Evolutionary conservation across 1,140 invertebrate species (phyloP).

Genomic region (Brachystomella parvula): DNA sequence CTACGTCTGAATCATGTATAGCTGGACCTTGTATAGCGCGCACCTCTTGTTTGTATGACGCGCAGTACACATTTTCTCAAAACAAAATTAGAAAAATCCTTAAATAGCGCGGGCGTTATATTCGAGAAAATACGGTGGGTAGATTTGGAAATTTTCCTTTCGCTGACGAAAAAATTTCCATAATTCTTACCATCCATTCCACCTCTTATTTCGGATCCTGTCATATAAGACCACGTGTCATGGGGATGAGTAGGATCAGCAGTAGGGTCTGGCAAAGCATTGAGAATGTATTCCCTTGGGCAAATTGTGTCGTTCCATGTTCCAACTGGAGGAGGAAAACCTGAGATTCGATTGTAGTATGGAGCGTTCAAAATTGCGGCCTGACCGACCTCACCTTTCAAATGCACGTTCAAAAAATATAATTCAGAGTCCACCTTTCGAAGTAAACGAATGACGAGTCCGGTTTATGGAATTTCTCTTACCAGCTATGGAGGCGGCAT

Average conservation of each 20-base stretch:
- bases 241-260: constrained; percentile 1
- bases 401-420: not conserved
- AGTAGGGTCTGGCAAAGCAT: constrained; percentile 7
- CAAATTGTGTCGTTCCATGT: constrained; percentile 31
- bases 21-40: no score
- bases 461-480: not conserved
- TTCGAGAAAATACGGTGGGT: no score
- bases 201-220: constrained; percentile 34
- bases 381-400: constrained; percentile 32
- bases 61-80: no score
- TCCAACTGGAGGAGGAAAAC: constrained; percentile 16
- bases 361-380: constrained; percentile 33
- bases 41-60: no score
- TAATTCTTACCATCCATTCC: constrained; percentile 32
- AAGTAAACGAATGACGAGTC: no score
- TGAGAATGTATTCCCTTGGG: constrained; percentile 28
- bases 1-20: no score
- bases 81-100: no score
- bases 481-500: constrained; percentile 30
- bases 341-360: not conserved
- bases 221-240: constrained; percentile 30
- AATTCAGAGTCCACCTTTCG: not conserved
- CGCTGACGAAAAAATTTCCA: not conserved
- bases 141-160: not conserved
- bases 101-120: no score